Conservation (phyloP, 2,888 invertebrate genomes). For the Prosopocoilus inquinatus region DNA sequence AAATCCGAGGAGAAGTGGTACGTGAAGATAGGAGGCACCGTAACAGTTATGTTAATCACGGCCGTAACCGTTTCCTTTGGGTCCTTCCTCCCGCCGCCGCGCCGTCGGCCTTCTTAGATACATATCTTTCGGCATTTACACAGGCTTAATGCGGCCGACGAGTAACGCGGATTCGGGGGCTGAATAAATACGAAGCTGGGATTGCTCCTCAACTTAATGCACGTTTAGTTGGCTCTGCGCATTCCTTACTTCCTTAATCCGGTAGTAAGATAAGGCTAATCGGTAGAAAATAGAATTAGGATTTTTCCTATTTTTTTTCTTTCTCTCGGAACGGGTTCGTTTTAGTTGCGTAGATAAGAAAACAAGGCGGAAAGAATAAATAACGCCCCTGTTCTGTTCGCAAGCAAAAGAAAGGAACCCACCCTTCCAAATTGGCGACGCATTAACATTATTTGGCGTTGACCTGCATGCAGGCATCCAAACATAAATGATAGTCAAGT, state of each 20-base stretch:
- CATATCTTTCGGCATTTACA: conserved; percentile 12
- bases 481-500: no score
- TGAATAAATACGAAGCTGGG: conserved; percentile 7
- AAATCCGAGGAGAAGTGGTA: no score
- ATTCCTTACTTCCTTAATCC: not conserved
- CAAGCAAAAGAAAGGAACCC: no score
- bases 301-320: no score
- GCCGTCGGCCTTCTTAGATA: conserved; percentile 7
- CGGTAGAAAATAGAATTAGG: no score
- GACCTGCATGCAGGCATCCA: no score
- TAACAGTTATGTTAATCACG: conserved; percentile 15
- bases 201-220: conserved; percentile 7
- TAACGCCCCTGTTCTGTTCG: no score
- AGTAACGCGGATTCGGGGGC: conserved; percentile 9
- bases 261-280: conserved; percentile 1
- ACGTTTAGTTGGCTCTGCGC: conserved; percentile 9
- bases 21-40: not conserved
- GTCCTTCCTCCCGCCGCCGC: not conserved
- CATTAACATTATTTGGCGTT: no score
- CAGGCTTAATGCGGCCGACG: conserved; percentile 11
- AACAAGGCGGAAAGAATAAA: no score
- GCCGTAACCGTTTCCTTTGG: conserved; percentile 8
- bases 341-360: no score
- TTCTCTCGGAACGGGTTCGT: no score
- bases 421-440: no score